Conservation (phyloP, 1,140 invertebrate genomes). For the Formica selysi region DNA sequence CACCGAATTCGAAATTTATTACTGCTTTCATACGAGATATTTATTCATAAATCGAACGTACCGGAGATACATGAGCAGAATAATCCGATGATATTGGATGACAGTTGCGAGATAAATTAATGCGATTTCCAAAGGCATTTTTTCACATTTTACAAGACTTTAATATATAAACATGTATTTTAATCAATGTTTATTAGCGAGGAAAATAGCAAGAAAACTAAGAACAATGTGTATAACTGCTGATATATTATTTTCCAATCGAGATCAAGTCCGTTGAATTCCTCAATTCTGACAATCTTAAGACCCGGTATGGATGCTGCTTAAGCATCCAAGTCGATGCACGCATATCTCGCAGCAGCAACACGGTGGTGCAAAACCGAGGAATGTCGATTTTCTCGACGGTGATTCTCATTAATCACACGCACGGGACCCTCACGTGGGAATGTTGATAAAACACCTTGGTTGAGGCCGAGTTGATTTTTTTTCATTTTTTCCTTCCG, state of each 20-base stretch:
- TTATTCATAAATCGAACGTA: slow-evolving; percentile 16
- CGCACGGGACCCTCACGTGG: slow-evolving; percentile 25
- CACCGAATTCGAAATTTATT: slow-evolving; percentile 9
- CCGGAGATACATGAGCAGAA: neutral
- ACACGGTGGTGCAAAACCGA: slow-evolving; percentile 26
- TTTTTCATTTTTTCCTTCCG: slow-evolving; percentile 33
- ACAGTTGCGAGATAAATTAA: neutral
- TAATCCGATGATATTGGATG: neutral
- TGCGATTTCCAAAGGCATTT: neutral
- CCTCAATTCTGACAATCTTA: neutral
- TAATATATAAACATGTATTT: neutral
- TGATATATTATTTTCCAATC: neutral
- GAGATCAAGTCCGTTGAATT: neutral
- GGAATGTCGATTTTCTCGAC: slow-evolving; percentile 55
- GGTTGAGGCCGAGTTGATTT: slow-evolving; percentile 43
- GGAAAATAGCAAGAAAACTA: neutral
- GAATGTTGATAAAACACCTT: slow-evolving; percentile 68
- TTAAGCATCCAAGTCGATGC: slow-evolving; percentile 19
- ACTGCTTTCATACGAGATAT: neutral
- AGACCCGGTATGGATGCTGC: slow-evolving; percentile 23
- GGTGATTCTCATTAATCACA: slow-evolving; percentile 69
- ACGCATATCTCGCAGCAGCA: neutral
- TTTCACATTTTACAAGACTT: neutral
- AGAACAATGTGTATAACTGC: no score
- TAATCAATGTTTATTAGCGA: neutral